These are phyloP conservation scores for Lagocephalus sceleratus DNA, from an alignment of 2,797 vertebrate genomes.

Conservation along the genomic window DNA sequence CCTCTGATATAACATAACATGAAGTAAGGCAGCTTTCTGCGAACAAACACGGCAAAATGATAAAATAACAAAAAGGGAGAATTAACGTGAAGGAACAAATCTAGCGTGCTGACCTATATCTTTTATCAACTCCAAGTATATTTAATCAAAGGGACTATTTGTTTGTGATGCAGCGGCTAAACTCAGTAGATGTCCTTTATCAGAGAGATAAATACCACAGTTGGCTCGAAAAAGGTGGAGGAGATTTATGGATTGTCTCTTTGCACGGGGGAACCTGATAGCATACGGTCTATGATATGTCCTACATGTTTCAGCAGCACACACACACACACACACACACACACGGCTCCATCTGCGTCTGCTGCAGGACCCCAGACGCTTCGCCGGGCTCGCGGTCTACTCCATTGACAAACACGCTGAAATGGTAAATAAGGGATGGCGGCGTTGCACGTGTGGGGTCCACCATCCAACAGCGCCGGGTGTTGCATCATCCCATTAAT, in stretches of 20 bases:
- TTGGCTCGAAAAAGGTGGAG: constrained; percentile 45
- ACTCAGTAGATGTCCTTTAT: constrained; percentile 41
- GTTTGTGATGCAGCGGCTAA: constrained; percentile 45
- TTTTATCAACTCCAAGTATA: background rate
- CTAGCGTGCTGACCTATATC: background rate
- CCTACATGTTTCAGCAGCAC: constrained; percentile 36
- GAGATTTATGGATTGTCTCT: constrained; percentile 57
- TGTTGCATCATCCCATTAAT: constrained; percentile 70
- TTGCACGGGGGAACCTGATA: constrained; percentile 42
- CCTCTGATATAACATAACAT: too few relatives aligned
- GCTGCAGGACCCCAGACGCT: too few relatives aligned
- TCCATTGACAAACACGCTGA: constrained; percentile 8
- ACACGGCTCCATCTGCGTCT: background rate
- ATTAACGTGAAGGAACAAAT: too few relatives aligned
- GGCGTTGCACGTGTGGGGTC: constrained; percentile 14
- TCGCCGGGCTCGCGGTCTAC: constrained; percentile 32
- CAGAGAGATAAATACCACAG: constrained; percentile 60
- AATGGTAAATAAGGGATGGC: background rate
- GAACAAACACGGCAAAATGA: too few relatives aligned
- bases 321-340: constrained; percentile 8
- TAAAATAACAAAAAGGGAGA: too few relatives aligned
- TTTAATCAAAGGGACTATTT: constrained; percentile 13
- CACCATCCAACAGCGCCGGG: constrained; percentile 47
- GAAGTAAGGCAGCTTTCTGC: too few relatives aligned
- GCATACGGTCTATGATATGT: constrained; percentile 46